Base-by-base conservation (phyloP, 2,113 vertebrate genomes). In the Cettia cetti region DNA sequence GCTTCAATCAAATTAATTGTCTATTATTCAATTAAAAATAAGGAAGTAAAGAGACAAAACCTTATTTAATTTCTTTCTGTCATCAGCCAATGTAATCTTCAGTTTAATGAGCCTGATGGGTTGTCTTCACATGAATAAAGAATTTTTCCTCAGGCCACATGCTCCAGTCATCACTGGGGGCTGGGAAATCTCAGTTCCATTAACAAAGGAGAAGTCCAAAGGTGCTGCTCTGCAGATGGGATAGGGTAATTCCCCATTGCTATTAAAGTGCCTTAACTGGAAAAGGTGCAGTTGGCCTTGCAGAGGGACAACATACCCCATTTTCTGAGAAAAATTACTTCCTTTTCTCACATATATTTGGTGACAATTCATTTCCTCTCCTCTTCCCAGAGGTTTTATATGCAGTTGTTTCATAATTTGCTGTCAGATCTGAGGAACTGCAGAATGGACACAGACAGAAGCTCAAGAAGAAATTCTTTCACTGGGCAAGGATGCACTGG, bases 81-180 rank as follows among this genome's bases (percentile, higher is more conserved):
- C 93, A 93, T 90, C 95, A 96, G 53, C 69, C 90, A 90, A 52
- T 92, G 75, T 94, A 96, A 96, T 89, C 92, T 93, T 68, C 88
- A 89, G 72, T 68, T 89, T 96, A 96, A 96, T 95, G 92, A 95
- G 90, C 49, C 76, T 89, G 82, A 89, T 57, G 86, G 59, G 82
- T 61, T 97, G 94, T 86, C 88, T 94, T 96, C 96, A 93, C 92
- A 96, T 90, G 95, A 97, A 96, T 93, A 94, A 96, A 95, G 95
- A 88, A 95, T 97, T 97, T 97, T 86, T 94, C 95, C 94, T 95
- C 93, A 68, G 93, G 95, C 94, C 79, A 94, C 85, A 45, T 69
- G 76, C 40, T 92, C 49, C 61, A 93, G 85, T 96, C 94, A 79
- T 96, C 93, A 95, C 95, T 23, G 45, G 61, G 92, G 93, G 90